Percentiles rank a stretch among this genome's conserved stretches.
Evolutionary conservation across 2,888 invertebrate genomes (phyloP).

Genomic region (Junonia oenone): DNA sequence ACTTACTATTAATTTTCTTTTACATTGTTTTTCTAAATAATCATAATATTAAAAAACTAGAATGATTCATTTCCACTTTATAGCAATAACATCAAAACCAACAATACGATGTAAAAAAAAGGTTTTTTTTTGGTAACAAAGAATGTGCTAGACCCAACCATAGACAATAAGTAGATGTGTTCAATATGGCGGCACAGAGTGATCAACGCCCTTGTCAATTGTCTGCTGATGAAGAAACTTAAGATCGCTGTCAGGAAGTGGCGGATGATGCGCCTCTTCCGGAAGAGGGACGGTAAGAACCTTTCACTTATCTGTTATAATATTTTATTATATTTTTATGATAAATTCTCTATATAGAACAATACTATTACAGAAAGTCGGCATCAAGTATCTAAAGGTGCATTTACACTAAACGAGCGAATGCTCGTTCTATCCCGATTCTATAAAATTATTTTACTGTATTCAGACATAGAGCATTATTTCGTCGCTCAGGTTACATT

Average conservation of each 20-base stretch:
- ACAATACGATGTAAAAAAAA: neutral
- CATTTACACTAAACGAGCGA: too few species aligned
- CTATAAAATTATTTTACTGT: too few species aligned
- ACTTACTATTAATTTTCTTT: too few species aligned
- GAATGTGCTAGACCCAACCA: neutral
- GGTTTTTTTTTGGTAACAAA: neutral
- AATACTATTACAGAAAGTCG: too few species aligned
- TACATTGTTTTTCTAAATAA: neutral
- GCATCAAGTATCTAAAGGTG: too few species aligned
- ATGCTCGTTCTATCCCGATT: too few species aligned
- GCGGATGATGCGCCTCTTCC: slow-evolving; percentile 74
- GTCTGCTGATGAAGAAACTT: slow-evolving; percentile 69
- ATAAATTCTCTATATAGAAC: too few species aligned
- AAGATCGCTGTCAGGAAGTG: slow-evolving; percentile 70
- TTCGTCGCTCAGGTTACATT: too few species aligned
- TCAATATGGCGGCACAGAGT: slow-evolving; percentile 58
- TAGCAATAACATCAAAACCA: neutral
- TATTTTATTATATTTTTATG: too few species aligned
- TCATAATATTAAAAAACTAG: neutral
- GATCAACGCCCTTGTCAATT: slow-evolving; percentile 48
- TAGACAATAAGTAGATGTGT: slow-evolving; percentile 48
- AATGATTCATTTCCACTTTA: neutral
- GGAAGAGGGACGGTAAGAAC: slow-evolving; percentile 60
- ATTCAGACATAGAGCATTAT: too few species aligned
- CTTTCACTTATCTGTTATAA: neutral